Percentiles rank a stretch among this genome's conserved stretches.
phyloP scores from a whole-genome alignment of 2,113 vertebrate species.

The Zingel zingel region DNA sequence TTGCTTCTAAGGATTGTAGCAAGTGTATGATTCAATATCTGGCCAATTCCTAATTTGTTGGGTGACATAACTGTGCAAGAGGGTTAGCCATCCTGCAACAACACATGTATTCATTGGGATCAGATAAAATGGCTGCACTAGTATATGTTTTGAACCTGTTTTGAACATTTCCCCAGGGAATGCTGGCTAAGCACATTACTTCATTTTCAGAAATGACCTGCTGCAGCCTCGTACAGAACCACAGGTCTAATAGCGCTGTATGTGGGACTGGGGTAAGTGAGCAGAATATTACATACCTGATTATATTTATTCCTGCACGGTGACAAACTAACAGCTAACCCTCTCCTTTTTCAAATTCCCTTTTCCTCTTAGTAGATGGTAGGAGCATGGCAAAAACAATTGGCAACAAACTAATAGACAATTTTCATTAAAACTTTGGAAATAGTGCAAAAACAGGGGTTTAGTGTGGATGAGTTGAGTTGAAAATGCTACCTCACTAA shows the following conservation, averaged over 20 bases:
- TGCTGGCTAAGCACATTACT: conserved; percentile 29
- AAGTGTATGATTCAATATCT: conserved; percentile 40
- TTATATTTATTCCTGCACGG: neutral
- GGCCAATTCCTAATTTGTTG: conserved; percentile 37
- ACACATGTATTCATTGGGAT: conserved; percentile 33
- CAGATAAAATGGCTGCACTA: conserved; percentile 22
- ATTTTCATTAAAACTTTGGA: conserved; percentile 42
- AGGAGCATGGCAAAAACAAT: conserved; percentile 1
- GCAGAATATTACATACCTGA: conserved; percentile 9
- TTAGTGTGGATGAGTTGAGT: conserved; percentile 3
- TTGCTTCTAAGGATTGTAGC: conserved; percentile 8
- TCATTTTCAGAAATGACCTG: conserved; percentile 35
- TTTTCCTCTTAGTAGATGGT: neutral
- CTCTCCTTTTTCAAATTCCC: neutral
- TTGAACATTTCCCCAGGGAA: neutral
- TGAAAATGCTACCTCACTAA: conserved; percentile 16
- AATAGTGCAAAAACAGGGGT: conserved; percentile 6
- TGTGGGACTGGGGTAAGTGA: neutral
- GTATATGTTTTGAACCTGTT: conserved; percentile 28
- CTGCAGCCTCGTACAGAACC: neutral
- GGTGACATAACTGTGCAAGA: conserved; percentile 39
- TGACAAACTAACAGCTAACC: neutral
- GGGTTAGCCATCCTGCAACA: conserved; percentile 38
- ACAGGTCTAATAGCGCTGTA: neutral
- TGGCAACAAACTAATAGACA: conserved; percentile 13